Base-by-base conservation (phyloP, 2,113 vertebrate species). In the Hemiprocne comata region DNA sequence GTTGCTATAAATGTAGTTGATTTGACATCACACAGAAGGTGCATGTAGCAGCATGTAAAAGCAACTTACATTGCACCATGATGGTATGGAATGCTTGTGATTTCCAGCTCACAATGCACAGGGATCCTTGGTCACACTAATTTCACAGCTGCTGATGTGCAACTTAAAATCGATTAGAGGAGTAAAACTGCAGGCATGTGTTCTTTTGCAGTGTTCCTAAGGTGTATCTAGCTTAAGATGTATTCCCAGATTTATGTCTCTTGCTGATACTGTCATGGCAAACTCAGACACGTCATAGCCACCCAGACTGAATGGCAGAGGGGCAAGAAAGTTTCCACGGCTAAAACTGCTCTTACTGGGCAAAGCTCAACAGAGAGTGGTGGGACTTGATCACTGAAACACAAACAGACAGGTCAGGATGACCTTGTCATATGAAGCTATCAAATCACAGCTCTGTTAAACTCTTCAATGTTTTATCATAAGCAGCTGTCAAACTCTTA, bases 381-480 rank as follows among this genome's bases (percentile, higher is more conserved):
- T 97, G 97, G 85, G 94, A 97, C 83, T 92, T 67, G 94, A 93
- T 97, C 88, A 88, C 70, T 36, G 83, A 95, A 97, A 97, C 98
- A 97, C 54, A 96, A 98, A 97, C 92, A 90, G 34, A 91, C 92
- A 67, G n/a, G n/a, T n/a, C n/a, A n/a, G 36, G 97, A 97, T 79
- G 93, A 91, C 94, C 96, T 97, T 97, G 96, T 96, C 97, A 86
- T 48, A 97, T 97, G 97, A 96, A 97, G 91, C 95, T 95, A 94
- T 97, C 96, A 93, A 97, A 91, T 96, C 71, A 85, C 81, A 73
- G 19, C 71, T 91, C 55, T 66, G 60, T 95, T 95, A 95, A 96
- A 87, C 87, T 77, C 78, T 26, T 94, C 83, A 85, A 48, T 79
- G 89, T 90, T 75, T 90, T 85, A 96, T 97, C 97, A 90, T 96